phyloP scores from a whole-genome alignment of 1,140 invertebrate species.

The Orius insidiosus region DNA sequence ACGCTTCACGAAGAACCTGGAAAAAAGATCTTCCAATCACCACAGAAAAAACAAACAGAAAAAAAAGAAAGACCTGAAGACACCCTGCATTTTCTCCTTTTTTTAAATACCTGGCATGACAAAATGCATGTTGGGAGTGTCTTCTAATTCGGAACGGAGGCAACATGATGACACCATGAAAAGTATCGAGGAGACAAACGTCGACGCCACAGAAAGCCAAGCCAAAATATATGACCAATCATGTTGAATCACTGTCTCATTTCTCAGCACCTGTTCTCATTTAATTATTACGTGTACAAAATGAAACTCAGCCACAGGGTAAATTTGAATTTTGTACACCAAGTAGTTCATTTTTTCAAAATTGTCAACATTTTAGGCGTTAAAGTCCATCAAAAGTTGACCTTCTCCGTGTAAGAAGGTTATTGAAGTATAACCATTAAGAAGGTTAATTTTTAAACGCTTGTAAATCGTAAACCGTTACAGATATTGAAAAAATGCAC shows the following conservation, averaged over 20 bases:
- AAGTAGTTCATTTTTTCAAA: too few species aligned
- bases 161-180: constrained; percentile 66
- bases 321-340: too few species aligned
- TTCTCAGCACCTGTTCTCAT: constrained; percentile 52
- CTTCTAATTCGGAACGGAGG: constrained; percentile 45
- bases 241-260: constrained; percentile 48
- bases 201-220: constrained; percentile 61
- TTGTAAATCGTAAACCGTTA: too few species aligned
- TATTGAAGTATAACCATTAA: too few species aligned
- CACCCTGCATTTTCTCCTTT: background rate
- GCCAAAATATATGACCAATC: constrained; percentile 74
- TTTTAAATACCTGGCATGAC: constrained; percentile 56
- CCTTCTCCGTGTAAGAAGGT: too few species aligned
- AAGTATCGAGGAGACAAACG: constrained; percentile 52
- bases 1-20: constrained; percentile 72
- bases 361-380: too few species aligned
- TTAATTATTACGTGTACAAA: too few species aligned
- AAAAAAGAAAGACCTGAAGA: constrained; percentile 4
- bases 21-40: constrained; percentile 18
- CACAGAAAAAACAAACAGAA: background rate
- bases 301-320: too few species aligned
- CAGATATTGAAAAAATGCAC: too few species aligned
- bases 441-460: too few species aligned
- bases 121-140: constrained; percentile 64
- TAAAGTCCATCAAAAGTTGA: too few species aligned